Percentiles rank a stretch among this genome's conserved stretches.
phyloP scores from a whole-genome alignment of 2,797 vertebrate species.

The Crocodylus rhombifer region DNA sequence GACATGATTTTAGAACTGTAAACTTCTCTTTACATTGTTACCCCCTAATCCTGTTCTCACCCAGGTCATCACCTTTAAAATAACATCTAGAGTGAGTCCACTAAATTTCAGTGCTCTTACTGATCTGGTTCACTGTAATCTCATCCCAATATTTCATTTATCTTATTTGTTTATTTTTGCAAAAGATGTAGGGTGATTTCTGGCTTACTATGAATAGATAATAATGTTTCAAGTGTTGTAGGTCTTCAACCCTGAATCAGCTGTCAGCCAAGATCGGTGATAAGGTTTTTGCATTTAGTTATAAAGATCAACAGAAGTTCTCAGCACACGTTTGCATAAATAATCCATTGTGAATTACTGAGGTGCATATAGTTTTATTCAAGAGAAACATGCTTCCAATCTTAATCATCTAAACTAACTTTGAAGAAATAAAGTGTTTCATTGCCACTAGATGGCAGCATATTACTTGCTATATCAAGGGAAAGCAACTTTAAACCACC shows the following conservation, averaged over 20 bases:
- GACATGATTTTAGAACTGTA: too few relatives aligned
- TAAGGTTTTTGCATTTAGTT: not conserved
- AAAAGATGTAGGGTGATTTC: not conserved
- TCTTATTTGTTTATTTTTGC: accelerated
- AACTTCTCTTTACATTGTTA: not conserved
- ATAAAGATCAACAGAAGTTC: not conserved
- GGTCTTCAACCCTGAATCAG: not conserved
- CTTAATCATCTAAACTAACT: not conserved
- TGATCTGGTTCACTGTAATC: not conserved
- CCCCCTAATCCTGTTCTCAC: not conserved
- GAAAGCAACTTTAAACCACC: not conserved
- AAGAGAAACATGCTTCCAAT: not conserved
- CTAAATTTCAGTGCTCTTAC: not conserved
- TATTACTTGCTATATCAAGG: constrained; percentile 7
- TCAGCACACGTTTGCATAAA: not conserved
- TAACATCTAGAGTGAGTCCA: not conserved
- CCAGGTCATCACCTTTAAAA: not conserved
- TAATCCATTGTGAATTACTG: not conserved
- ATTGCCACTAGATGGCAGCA: constrained; percentile 70
- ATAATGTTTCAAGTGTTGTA: not conserved
- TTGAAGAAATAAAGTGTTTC: not conserved
- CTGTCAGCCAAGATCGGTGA: not conserved
- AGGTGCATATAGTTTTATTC: not conserved
- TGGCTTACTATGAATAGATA: not conserved
- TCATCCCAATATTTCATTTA: not conserved